These are phyloP conservation scores for Labeo catla DNA, from an alignment of 2,113 vertebrate species.

Conservation along the genomic window DNA sequence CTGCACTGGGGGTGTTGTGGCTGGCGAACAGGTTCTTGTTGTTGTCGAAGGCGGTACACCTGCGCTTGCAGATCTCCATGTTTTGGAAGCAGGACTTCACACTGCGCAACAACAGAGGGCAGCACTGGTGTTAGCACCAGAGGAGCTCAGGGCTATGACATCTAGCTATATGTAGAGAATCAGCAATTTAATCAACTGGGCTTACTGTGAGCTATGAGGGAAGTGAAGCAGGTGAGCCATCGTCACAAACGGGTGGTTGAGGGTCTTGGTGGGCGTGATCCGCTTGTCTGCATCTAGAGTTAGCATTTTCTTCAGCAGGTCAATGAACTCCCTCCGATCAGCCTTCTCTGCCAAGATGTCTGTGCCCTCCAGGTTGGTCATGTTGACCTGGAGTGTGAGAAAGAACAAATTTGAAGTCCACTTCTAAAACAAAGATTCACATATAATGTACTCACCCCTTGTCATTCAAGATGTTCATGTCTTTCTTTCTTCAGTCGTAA, in stretches of 20 bases:
- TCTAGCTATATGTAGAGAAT: background rate
- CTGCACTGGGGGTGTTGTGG: constrained; percentile 87
- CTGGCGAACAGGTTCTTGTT: constrained; percentile 91
- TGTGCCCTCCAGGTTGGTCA: constrained; percentile 95
- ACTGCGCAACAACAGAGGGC: constrained; percentile 70
- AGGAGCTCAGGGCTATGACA: background rate
- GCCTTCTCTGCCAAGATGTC: constrained; percentile 98
- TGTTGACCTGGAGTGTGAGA: constrained; percentile 86
- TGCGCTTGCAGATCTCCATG: constrained; percentile 98
- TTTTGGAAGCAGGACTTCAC: constrained; percentile 99
- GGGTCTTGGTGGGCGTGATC: constrained; percentile 95
- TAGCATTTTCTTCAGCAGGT: constrained; percentile 98
- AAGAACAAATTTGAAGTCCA: background rate
- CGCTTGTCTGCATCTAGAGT: constrained; percentile 97
- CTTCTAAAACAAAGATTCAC: too few relatives aligned
- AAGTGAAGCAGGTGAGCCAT: constrained; percentile 98
- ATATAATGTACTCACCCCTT: too few relatives aligned
- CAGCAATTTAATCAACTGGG: background rate
- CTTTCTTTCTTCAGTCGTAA: too few relatives aligned
- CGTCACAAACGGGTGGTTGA: constrained; percentile 94
- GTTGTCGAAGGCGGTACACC: constrained; percentile 92
- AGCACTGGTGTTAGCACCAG: background rate
- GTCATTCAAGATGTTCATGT: too few relatives aligned
- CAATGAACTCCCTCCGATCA: constrained; percentile 95
- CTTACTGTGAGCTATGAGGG: constrained; percentile 97